Conservation (phyloP, 2,113 vertebrate genomes). For the Mormyrus lacerda region DNA sequence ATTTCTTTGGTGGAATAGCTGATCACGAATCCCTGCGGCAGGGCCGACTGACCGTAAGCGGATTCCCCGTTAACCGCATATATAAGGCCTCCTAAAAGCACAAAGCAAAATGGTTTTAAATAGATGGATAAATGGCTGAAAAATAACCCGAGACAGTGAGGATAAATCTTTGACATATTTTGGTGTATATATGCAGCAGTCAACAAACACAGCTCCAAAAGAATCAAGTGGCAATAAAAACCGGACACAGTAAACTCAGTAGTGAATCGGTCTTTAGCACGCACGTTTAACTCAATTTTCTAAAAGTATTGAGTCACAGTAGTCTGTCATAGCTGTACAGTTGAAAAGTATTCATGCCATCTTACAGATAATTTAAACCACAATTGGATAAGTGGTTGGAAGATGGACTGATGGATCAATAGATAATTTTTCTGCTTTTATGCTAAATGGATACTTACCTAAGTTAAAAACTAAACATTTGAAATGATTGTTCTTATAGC, state of each 20-base stretch:
- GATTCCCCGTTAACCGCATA: slow-evolving; percentile 84
- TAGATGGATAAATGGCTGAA: background rate
- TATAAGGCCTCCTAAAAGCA: slow-evolving; percentile 73
- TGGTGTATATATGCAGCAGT: slow-evolving; percentile 1
- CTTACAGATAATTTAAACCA: background rate
- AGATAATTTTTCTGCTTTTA: background rate
- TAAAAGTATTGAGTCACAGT: background rate
- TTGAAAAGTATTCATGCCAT: background rate
- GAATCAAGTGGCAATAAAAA: background rate
- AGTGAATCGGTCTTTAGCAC: background rate
- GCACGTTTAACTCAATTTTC: background rate
- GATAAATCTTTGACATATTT: background rate
- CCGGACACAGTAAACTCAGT: background rate
- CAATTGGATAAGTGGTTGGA: background rate
- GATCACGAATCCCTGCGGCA: slow-evolving; percentile 81
- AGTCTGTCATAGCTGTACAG: background rate
- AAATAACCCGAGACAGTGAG: background rate
- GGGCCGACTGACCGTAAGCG: slow-evolving; percentile 52
- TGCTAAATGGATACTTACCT: background rate
- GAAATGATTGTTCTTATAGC: background rate
- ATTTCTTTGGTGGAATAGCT: slow-evolving; percentile 84
- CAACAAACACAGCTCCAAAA: slow-evolving; percentile 16
- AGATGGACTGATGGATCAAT: background rate
- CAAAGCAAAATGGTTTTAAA: slow-evolving; percentile 26
- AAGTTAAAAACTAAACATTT: background rate